A percentile compares a stretch with the other conserved stretches of the same genome.
These are phyloP conservation scores for Tetramorium parvispinum DNA, from an alignment of 1,140 invertebrate genomes.

Conservation along the genomic window DNA sequence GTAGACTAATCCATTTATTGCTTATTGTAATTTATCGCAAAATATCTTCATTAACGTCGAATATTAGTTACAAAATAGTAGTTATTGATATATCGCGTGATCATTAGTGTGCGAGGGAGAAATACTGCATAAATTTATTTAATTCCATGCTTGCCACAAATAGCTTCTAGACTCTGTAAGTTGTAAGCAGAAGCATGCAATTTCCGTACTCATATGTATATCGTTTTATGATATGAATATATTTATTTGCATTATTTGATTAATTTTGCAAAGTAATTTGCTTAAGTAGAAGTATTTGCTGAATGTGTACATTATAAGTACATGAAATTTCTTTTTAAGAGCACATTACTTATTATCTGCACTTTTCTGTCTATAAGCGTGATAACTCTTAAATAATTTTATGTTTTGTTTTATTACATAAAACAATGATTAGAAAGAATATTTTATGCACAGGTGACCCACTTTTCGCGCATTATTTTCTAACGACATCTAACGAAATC, in stretches of 20 bases:
- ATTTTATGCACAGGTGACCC: too few relatives aligned
- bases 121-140: conserved; percentile 79
- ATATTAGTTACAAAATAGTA: not conserved
- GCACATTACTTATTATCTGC: not conserved
- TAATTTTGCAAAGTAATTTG: conserved; percentile 40
- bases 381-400: conserved; percentile 7
- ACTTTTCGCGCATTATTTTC: not conserved
- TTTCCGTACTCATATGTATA: conserved; percentile 66
- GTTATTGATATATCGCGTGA: conserved; percentile 26
- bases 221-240: conserved; percentile 49
- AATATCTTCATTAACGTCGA: conserved; percentile 28
- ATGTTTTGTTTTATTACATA: not conserved
- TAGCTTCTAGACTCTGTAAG: conserved; percentile 82
- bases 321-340: not conserved
- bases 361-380: not conserved
- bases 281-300: conserved; percentile 11
- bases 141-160: conserved; percentile 82
- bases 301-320: not conserved
- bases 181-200: conserved; percentile 80
- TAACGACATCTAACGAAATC: not conserved
- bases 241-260: conserved; percentile 36
- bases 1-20: conserved; percentile 54
- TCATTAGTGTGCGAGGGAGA: conserved; percentile 63
- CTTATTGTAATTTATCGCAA: conserved; percentile 31
- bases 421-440: not conserved